These are phyloP conservation scores for Pampus argenteus DNA, from an alignment of 2,797 vertebrate genomes.

Conservation along the genomic window DNA sequence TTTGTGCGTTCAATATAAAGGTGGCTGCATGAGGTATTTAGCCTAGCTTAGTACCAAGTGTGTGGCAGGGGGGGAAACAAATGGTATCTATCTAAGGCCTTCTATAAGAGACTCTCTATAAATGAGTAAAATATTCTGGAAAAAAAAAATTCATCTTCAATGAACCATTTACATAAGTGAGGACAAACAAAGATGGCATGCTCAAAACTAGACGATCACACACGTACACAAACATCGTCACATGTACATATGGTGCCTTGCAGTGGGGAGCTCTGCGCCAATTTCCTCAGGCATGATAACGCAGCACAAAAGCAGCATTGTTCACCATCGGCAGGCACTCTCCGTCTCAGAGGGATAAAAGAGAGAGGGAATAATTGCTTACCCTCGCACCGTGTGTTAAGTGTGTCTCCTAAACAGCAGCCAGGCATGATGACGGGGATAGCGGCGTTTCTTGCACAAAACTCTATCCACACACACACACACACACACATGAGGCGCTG, in stretches of 20 bases:
- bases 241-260: conserved; percentile 11
- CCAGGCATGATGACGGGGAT: conserved; percentile 41
- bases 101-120: neutral
- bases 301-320: conserved; percentile 58
- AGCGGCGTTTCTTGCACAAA: conserved; percentile 7
- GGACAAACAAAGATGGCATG: too few species aligned
- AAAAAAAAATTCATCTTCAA: neutral
- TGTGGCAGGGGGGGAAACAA: conserved; percentile 10
- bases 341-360: conserved; percentile 50
- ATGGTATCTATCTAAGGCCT: neutral
- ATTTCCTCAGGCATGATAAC: conserved; percentile 51
- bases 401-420: conserved; percentile 60
- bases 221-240: neutral
- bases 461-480: conserved; percentile 3
- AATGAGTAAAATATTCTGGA: accelerated
- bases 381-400: conserved; percentile 59
- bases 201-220: neutral
- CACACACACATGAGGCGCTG: conserved; percentile 2
- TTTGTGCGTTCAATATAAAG: conserved; percentile 20
- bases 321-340: conserved; percentile 43
- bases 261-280: conserved; percentile 11
- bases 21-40: conserved; percentile 45
- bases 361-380: conserved; percentile 65
- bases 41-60: conserved; percentile 6
- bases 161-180: neutral